Base-by-base conservation (phyloP, 2,888 invertebrate genomes). In the Aleiodes leptofemur region DNA sequence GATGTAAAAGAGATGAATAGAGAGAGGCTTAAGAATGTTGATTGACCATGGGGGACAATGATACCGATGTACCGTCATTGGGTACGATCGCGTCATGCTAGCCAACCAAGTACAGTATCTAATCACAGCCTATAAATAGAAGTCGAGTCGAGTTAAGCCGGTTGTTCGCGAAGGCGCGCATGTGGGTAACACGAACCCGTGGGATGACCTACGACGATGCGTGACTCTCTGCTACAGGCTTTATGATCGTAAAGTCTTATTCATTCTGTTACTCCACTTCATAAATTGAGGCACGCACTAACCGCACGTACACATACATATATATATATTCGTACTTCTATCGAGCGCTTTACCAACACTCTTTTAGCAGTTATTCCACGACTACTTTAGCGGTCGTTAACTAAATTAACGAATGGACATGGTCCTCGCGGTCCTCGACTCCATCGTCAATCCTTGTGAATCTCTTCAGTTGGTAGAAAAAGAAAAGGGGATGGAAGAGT, bases 51-150 rank as follows among this genome's bases (percentile, higher is more conserved):
- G 14, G 76, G 59, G 73, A 66, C 59, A 73, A 74, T 14, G 66
- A 56, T 61, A 72, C 43, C 51, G 56, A 77, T 53, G 70, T 48
- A 79, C 76, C 79, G 78, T 79, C 79, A 79, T 74, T 69, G 73
- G 66, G 66, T 71, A 69, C 71, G 77, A 72, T 74, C 74, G 73
- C 79, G 74, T 79, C 79, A 79, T 73, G 76, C 76, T 75, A 4
- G 55, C 34, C 51, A 69, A 69, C 79, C 83, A 80, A 80, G 81
- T 81, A 80, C 81, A 48, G 82, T 84, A 83, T 85, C 86, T 87
- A 88, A 87, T 88, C 87, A 84, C 81, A 78, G 72, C 71, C 85
- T 87, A 87, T 88, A 88, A 87, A 88, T 88, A 88, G 84, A 82
- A 79, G 79, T 23, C 23, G 23, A 23, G 23, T 23, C 78, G 79